Percentiles rank a stretch among this genome's conserved stretches.
Evolutionary conservation across 2,113 vertebrate genomes (phyloP).

Genomic region (Bos indicus): DNA sequence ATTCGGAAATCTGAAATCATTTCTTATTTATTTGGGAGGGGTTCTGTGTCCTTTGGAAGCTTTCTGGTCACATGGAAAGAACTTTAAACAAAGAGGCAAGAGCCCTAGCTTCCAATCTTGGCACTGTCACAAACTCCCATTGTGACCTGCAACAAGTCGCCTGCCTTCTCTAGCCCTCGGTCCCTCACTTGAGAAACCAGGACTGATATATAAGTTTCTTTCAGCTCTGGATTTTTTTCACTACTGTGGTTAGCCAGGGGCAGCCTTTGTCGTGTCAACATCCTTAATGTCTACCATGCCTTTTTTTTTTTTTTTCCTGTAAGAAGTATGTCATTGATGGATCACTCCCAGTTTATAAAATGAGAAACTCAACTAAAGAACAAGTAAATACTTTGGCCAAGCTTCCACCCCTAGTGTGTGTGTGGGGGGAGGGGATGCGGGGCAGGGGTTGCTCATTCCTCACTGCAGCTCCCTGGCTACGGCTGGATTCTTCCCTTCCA

Average conservation of each 20-base stretch:
- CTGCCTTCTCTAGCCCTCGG: background rate
- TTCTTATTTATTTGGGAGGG: background rate
- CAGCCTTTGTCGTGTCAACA: background rate
- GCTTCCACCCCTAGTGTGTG: background rate
- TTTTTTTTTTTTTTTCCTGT: background rate
- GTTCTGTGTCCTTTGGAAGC: background rate
- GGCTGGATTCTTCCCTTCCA: background rate
- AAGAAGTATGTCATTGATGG: background rate
- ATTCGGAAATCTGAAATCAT: constrained; percentile 22
- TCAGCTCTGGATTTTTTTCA: background rate
- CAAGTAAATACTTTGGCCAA: background rate
- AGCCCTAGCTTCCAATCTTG: background rate
- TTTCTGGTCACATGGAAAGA: background rate
- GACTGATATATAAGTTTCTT: background rate
- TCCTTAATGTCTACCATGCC: background rate
- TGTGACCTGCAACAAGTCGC: background rate
- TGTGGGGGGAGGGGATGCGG: background rate
- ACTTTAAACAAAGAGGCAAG: background rate
- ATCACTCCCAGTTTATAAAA: background rate
- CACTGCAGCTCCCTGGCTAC: background rate
- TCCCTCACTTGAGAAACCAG: background rate
- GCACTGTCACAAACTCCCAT: background rate
- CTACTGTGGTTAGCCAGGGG: background rate
- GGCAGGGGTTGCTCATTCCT: background rate
- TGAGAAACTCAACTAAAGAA: background rate